Evolutionary conservation across 2,888 invertebrate genomes (phyloP).

Genomic region (Acleris sparsana): DNA sequence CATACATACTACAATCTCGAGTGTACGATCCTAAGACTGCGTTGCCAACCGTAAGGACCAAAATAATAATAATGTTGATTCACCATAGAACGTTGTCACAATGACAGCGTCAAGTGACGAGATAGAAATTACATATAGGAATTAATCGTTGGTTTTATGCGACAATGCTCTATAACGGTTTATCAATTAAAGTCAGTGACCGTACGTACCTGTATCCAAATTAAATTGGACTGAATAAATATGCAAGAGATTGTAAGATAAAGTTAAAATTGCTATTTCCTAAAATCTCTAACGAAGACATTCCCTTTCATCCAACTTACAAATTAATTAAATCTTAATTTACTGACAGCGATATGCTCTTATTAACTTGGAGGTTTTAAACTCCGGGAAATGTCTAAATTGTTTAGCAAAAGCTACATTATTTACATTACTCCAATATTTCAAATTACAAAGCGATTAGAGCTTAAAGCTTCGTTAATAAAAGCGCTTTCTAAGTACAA

Average conservation of each 20-base stretch:
- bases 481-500: slow-evolving; percentile 1
- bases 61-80: no score
- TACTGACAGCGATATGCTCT: slow-evolving; percentile 17
- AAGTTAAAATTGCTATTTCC: not conserved
- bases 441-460: slow-evolving; percentile 18
- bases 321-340: slow-evolving; percentile 24
- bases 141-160: no score
- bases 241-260: not conserved
- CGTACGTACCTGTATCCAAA: no score
- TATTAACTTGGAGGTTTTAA: slow-evolving; percentile 15
- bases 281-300: not conserved
- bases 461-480: slow-evolving; percentile 5
- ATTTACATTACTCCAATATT: slow-evolving; percentile 23
- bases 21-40: no score
- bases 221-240: no score
- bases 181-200: no score
- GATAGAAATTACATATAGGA: no score
- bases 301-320: slow-evolving; percentile 7
- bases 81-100: no score
- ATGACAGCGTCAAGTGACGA: no score
- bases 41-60: no score
- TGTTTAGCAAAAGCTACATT: slow-evolving; percentile 15
- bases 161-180: no score
- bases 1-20: no score
- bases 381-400: slow-evolving; percentile 4